These are phyloP conservation scores for Odobenus rosmarus DNA, from an alignment of 2,113 vertebrate species.

Conservation along the genomic window DNA sequence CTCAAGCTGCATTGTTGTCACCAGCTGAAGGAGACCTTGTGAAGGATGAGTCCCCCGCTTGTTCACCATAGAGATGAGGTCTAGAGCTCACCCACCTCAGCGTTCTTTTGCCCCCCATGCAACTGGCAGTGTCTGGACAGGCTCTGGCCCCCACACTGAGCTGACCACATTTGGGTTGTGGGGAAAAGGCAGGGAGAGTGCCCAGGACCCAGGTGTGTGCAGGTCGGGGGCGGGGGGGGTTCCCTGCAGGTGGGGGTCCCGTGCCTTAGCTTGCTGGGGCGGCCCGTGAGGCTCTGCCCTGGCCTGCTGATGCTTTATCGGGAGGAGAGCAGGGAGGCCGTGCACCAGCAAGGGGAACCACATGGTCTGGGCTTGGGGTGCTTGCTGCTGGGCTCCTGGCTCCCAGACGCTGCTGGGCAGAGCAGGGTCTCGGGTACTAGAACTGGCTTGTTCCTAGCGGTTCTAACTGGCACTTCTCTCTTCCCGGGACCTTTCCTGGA, in stretches of 20 bases:
- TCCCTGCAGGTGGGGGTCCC: neutral
- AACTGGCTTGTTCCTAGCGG: neutral
- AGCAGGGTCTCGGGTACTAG: neutral
- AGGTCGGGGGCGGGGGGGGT: no score
- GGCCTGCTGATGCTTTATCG: no score
- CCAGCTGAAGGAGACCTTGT: slow-evolving; percentile 59
- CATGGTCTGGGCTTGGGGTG: neutral
- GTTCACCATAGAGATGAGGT: neutral
- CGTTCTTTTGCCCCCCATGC: neutral
- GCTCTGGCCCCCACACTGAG: slow-evolving; percentile 58
- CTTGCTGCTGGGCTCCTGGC: neutral
- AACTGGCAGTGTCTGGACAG: slow-evolving; percentile 91
- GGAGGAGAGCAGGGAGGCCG: neutral
- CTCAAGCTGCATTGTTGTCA: slow-evolving; percentile 29
- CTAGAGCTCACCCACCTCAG: neutral
- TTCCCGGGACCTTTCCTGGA: neutral
- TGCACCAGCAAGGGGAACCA: no score
- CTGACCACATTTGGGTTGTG: neutral
- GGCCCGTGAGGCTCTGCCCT: no score
- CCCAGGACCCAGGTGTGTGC: neutral
- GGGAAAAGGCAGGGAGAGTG: neutral
- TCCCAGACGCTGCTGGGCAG: fast-evolving
- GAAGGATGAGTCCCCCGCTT: slow-evolving; percentile 33
- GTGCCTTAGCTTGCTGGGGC: no score
- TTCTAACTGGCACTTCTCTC: neutral